Base-by-base conservation (phyloP, 64 coral and sea anemone genomes). In the Montipora capricornis region DNA sequence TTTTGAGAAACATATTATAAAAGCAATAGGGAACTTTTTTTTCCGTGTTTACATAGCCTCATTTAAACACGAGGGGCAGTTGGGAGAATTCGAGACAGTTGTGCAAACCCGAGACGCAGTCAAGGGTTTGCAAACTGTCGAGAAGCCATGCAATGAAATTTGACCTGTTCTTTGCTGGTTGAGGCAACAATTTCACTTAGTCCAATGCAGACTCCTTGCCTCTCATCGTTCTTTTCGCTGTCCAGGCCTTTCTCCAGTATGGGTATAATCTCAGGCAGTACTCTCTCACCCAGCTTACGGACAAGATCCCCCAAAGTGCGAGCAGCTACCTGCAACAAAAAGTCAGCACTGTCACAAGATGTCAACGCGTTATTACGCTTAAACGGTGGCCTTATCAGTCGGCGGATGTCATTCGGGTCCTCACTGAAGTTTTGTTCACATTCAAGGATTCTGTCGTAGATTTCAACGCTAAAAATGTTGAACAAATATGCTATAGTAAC, bases 121-220 rank as follows among this genome's bases (percentile, higher is more conserved):
- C 37, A 1, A 37, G 37, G 2, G 13, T 14, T 16, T 64, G 9
- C 8, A 12, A 64, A 64, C 13, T 11, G 61, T 14, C 13, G 13
- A 64, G 14, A 64, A 64, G 61, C 6, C 53, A 57, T 57, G 14
- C 2, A 64, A 64, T 14, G 9, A 64, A 11, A 15, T 64, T 16
- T 64, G 9, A 98, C 97, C 94, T 99, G 97, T 58, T 99, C 97
- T 57, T 79, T 92, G 94, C 97, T 99, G 49, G 94, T 99, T 6
- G 97, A 99, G 3, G 94, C 88, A 71, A 99, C 95, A 6, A 99
- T 99, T n/a, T 99, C 97, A 60, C 97, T 99, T 17, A 99, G 75
- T 74, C 97, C 97, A 89, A 99, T 95, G 84, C 97, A 99, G 2
- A 99, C 97, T 68, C 97, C 97, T 66, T 99, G 97, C 5, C 97